Evolutionary conservation across 2,888 invertebrate species (phyloP).

Genomic region (Acrobasis consociella): DNA sequence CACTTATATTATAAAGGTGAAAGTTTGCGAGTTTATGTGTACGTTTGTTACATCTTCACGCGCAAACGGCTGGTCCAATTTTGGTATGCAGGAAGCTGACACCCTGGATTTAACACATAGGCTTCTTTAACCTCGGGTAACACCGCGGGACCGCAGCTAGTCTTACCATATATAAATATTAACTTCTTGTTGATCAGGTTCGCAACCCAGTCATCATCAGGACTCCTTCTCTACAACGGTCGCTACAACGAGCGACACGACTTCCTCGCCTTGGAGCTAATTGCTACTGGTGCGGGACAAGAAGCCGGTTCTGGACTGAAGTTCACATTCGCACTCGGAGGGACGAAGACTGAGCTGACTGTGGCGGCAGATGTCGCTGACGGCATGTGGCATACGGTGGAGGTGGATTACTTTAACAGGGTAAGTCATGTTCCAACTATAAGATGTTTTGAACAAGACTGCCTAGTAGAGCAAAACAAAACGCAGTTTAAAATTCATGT

Average conservation of each 20-base stretch:
- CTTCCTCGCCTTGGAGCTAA: constrained; percentile 94
- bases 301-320: constrained; percentile 83
- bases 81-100: too few species aligned
- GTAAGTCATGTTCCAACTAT: constrained; percentile 57
- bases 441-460: too few species aligned
- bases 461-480: too few species aligned
- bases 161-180: background rate
- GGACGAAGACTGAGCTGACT: constrained; percentile 86
- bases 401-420: constrained; percentile 92
- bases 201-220: constrained; percentile 92
- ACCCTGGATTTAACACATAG: too few species aligned
- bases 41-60: too few species aligned
- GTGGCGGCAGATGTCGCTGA: constrained; percentile 90
- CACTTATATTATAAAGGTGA: too few species aligned
- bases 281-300: constrained; percentile 81
- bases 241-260: constrained; percentile 97
- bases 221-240: constrained; percentile 95
- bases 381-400: constrained; percentile 95
- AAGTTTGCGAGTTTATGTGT: too few species aligned
- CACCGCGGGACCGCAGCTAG: too few species aligned
- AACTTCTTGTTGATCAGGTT: constrained; percentile 80
- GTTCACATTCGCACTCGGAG: constrained; percentile 95
- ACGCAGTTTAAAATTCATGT: too few species aligned
- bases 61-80: too few species aligned
- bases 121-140: too few species aligned